phyloP scores from a whole-genome alignment of 35 echinoderm and acorn worm species.

The Lytechinus variegatus region DNA sequence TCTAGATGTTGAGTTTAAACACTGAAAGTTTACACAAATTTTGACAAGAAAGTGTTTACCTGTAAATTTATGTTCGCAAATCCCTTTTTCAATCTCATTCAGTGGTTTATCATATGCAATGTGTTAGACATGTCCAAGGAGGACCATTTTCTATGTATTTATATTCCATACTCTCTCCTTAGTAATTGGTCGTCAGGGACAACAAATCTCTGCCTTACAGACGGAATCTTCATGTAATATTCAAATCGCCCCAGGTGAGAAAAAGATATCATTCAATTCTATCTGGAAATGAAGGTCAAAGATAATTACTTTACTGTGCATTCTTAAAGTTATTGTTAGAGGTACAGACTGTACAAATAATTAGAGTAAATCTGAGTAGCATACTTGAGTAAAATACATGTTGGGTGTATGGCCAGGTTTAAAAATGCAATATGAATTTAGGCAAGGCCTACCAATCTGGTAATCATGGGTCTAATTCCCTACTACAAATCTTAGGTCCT shows the following conservation, averaged over 20 bases:
- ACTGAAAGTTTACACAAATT: too few relatives aligned
- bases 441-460: too few relatives aligned
- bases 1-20: too few relatives aligned
- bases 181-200: slow-evolving; percentile 31
- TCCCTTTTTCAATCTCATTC: too few relatives aligned
- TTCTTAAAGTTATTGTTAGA: background rate
- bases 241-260: slow-evolving; percentile 33
- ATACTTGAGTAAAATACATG: too few relatives aligned
- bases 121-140: background rate
- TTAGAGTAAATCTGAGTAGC: too few relatives aligned
- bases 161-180: background rate
- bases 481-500: too few relatives aligned
- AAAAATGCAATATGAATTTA: too few relatives aligned
- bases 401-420: too few relatives aligned
- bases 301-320: background rate
- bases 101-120: too few relatives aligned
- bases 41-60: background rate
- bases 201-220: background rate
- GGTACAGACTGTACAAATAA: background rate
- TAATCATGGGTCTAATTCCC: too few relatives aligned
- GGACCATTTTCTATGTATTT: background rate
- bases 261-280: background rate
- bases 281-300: background rate
- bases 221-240: slow-evolving; percentile 24
- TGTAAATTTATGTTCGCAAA: background rate